Evolutionary conservation across 1,140 invertebrate species (phyloP), one percentile per base, ranked within the genome.

Genomic region (Macrobrachium rosenbergii): DNA sequence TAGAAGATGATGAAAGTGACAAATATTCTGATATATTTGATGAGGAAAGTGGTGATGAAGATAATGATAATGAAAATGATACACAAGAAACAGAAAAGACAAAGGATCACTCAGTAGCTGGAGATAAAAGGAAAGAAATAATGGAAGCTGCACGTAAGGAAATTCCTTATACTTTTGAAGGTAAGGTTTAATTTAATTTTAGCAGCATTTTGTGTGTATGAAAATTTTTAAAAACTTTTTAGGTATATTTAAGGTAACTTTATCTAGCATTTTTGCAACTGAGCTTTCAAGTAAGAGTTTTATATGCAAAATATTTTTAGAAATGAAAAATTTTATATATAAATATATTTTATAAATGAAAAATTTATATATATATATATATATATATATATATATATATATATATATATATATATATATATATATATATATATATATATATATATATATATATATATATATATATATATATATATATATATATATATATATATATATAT

Each of bases 91-190:
- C 52, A 64, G 52, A 76, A 19, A 69, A 76, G 23, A 80, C 84
- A 87, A 72, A 89, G 87, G 59, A 58, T 8, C 62, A 62, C 16
- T n/a, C 59, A 88, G 83, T 90, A 28, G 92, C 93, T 89, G 90
- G 92, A 43, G 87, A 92, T 60, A 92, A 91, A 82, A 91, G 91
- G 88, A 93, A 93, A 91, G 91, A 92, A 90, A 91, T 93, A 58
- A 94, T 94, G 92, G 94, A 95, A 88, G 92, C 93, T 90, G 94
- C 94, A 5, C 92, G 93, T 83, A 92, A 94, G 87, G 94, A 95
- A 90, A 91, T 96, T n/a, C 95, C 95, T 1, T 95, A 94, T 85
- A 95, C 94, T n/a, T 96, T 94, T 90, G 88, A 91, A 90, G 92
- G 92, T 93, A 90, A 89, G 87, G 6, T 14, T 8, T 60, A 23